Percentiles rank a stretch among this genome's conserved stretches.
Conservation (phyloP, 1,140 invertebrate genomes). For the Idris sp. region DNA sequence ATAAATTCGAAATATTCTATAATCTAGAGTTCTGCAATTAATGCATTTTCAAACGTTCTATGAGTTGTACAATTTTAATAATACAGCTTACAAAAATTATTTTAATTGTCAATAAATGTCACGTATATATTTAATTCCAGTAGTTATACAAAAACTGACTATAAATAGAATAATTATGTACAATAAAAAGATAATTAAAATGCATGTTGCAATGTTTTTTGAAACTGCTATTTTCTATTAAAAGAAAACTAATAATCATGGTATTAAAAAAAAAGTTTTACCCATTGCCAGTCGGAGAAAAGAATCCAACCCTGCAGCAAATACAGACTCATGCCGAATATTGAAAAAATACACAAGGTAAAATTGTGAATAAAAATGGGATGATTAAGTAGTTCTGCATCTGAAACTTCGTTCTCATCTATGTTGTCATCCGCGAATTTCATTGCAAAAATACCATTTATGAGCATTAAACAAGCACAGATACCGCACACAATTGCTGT, state of each 20-base stretch:
- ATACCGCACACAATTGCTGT: slow-evolving; percentile 59
- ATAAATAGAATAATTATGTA: too few species aligned
- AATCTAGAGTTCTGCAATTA: too few species aligned
- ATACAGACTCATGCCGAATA: slow-evolving; percentile 69
- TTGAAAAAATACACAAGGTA: slow-evolving; percentile 69
- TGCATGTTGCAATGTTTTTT: too few species aligned
- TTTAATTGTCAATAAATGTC: too few species aligned
- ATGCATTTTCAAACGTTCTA: too few species aligned
- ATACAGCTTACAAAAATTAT: too few species aligned
- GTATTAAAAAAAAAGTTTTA: slow-evolving; percentile 42
- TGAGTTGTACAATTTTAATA: too few species aligned
- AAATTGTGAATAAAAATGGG: slow-evolving; percentile 75
- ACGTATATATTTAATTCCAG: too few species aligned
- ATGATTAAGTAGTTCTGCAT: slow-evolving; percentile 69
- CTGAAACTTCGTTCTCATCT: slow-evolving; percentile 67
- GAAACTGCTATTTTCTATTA: too few species aligned
- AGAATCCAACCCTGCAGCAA: slow-evolving; percentile 71
- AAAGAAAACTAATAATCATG: background rate
- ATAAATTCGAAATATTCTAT: background rate
- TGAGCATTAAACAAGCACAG: slow-evolving; percentile 64
- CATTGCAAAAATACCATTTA: slow-evolving; percentile 69
- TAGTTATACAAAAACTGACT: too few species aligned
- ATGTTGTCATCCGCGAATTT: slow-evolving; percentile 69
- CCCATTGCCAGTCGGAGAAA: slow-evolving; percentile 67
- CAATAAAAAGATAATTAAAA: too few species aligned